Base-by-base conservation (phyloP, 35 echinoderm and acorn worm genomes). In the Apostichopus californicus region DNA sequence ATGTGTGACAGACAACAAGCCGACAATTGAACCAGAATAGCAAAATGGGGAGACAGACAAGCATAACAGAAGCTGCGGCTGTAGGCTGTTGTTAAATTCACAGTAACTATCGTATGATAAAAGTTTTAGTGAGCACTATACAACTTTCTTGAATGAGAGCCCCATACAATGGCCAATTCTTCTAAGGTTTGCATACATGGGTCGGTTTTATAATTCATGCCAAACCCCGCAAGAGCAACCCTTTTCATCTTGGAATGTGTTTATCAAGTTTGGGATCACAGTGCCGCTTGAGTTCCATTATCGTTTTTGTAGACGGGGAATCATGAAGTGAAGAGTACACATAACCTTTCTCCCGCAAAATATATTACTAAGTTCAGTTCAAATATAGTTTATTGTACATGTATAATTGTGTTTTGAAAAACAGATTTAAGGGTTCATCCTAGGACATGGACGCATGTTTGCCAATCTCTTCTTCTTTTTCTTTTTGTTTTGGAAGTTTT, bases 241-340 rank as follows among this genome's bases (percentile, higher is more conserved):
- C 71, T 75, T 75, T 75, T 75, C 71, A 75, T 75, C 71, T 75
- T 75, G 71, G 71, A 75, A 75, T 75, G 71, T 75, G 71, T 75
- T 75, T 75, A 75, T 75, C 13, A 20, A 75, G 71, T 75, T 20
- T 13, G 71, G 6, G 71, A 7, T 75, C 71, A 75, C 71, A 22
- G 71, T 75, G 17, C 17, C 15, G 21, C 71, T n/a, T 75, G 17
- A 75, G 71, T 75, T 18, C 20, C 3, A 75, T 75, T 75, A 61
- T 61, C 58, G 58, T 75, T 75, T 13, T 7, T 18, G 13, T 20
- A 75, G n/a, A 75, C 7, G 14, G 71, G 14, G n/a, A 75, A 18
- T 75, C 71, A 75, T 75, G 71, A 75, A 20, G 71, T 6, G 6
- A 75, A 75, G 71, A 75, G 71, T 75, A 18, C 71, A 75, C 6